Conservation (phyloP, 2,888 invertebrate species). For the Folsomia candida region DNA sequence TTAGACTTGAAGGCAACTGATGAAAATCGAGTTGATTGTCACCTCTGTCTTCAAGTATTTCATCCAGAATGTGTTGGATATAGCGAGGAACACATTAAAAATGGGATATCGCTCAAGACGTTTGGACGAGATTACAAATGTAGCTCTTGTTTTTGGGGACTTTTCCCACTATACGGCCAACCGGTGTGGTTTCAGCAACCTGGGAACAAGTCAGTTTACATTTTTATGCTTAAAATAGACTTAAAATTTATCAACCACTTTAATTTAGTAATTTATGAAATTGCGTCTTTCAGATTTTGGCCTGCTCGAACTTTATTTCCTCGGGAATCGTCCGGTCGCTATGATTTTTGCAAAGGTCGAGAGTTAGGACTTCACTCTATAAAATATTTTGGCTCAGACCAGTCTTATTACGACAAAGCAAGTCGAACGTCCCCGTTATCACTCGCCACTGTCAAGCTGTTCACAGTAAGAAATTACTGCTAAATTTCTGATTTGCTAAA, state of each 20-base stretch:
- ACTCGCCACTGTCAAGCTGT: conserved; percentile 34
- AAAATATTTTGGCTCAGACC: conserved; percentile 39
- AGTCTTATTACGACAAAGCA: conserved; percentile 32
- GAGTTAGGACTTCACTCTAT: conserved; percentile 33
- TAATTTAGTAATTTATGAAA: not conserved
- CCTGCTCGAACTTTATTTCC: conserved; percentile 45
- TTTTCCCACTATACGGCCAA: conserved; percentile 44
- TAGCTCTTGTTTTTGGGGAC: conserved; percentile 38
- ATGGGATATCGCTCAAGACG: not conserved
- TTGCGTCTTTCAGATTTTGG: conserved; percentile 47
- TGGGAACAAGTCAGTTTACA: not conserved
- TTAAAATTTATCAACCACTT: not conserved
- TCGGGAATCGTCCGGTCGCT: conserved; percentile 22
- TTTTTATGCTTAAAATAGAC: no score
- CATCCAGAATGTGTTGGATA: conserved; percentile 43
- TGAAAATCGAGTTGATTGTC: conserved; percentile 26
- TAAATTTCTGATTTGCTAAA: conserved; percentile 1
- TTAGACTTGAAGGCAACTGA: conserved; percentile 28
- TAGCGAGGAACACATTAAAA: conserved; percentile 1
- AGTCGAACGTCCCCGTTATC: conserved; percentile 28
- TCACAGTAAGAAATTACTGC: conserved; percentile 35
- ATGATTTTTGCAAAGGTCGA: conserved; percentile 1
- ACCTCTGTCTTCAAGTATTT: conserved; percentile 34
- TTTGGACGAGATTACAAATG: conserved; percentile 41
- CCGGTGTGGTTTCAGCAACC: conserved; percentile 46